phyloP scores from a whole-genome alignment of 2,888 invertebrate genomes.

The Anticlea derivata region DNA sequence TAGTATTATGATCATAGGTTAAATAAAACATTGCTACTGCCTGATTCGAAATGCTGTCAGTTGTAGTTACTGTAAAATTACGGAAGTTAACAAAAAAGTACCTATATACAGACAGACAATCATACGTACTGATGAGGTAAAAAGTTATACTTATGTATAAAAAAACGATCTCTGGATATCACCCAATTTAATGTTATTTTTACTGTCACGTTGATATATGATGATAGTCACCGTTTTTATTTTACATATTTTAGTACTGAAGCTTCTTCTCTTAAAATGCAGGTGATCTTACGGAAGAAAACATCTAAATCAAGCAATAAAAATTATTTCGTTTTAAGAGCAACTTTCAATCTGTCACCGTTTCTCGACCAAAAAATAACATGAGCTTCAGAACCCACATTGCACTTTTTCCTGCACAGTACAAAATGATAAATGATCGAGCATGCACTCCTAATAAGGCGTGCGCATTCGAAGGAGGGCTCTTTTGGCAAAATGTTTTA shows the following conservation, averaged over 20 bases:
- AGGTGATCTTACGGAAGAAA: no score
- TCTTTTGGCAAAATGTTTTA: constrained; percentile 74
- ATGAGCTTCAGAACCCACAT: constrained; percentile 14
- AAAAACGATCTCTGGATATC: no score
- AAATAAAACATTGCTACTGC: constrained; percentile 21
- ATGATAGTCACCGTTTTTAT: background rate
- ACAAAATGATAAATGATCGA: constrained; percentile 53
- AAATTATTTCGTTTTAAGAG: background rate
- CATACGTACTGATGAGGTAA: constrained; percentile 13
- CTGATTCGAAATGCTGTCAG: constrained; percentile 49
- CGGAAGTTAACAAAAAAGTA: constrained; percentile 48
- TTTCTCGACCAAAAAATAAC: constrained; percentile 5
- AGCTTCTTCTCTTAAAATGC: no score
- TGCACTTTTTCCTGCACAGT: constrained; percentile 18
- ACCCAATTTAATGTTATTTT: no score
- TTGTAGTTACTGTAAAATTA: constrained; percentile 39
- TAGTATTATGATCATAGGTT: constrained; percentile 17
- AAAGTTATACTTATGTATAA: background rate
- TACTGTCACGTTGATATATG: no score
- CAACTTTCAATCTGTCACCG: no score
- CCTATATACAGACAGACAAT: constrained; percentile 26
- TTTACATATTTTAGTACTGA: background rate
- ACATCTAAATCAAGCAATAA: constrained; percentile 18
- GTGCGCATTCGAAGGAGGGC: constrained; percentile 38
- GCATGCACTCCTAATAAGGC: constrained; percentile 60